Percentiles rank a stretch among this genome's conserved stretches.
Evolutionary conservation across 2,797 vertebrate species (phyloP).

Genomic region (Myotis vivesi): DNA sequence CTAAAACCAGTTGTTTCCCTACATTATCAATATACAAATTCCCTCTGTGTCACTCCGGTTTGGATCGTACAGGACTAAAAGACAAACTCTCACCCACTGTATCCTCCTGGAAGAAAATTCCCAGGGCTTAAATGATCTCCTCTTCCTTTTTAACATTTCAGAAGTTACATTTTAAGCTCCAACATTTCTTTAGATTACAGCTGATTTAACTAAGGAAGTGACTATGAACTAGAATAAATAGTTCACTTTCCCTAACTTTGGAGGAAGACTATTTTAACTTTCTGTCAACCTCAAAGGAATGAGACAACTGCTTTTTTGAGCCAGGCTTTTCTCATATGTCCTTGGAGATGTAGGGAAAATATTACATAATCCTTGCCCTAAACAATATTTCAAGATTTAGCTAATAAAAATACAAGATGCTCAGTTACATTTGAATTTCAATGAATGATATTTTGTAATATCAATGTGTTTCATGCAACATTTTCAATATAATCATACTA

Average conservation of each 20-base stretch:
- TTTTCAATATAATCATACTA: neutral
- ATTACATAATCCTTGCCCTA: neutral
- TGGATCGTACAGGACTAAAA: neutral
- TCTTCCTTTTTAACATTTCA: constrained; percentile 15
- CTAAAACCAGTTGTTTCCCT: neutral
- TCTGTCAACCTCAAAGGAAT: constrained; percentile 8
- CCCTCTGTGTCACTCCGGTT: neutral
- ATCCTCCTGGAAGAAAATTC: neutral
- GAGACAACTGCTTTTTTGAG: neutral
- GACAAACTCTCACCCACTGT: neutral
- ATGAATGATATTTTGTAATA: neutral
- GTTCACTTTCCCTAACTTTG: neutral
- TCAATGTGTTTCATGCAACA: neutral
- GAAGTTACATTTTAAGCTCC: neutral
- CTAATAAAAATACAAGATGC: neutral
- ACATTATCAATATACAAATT: neutral
- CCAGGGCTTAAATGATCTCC: neutral
- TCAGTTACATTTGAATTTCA: constrained; percentile 28
- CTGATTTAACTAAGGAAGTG: neutral
- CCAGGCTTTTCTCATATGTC: neutral
- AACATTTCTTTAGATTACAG: neutral
- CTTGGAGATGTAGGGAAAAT: neutral
- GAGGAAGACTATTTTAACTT: constrained; percentile 8
- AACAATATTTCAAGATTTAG: neutral
- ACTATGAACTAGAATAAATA: constrained; percentile 26